Base-by-base conservation (phyloP, 2,113 vertebrate genomes). In the Gambusia affinis region DNA sequence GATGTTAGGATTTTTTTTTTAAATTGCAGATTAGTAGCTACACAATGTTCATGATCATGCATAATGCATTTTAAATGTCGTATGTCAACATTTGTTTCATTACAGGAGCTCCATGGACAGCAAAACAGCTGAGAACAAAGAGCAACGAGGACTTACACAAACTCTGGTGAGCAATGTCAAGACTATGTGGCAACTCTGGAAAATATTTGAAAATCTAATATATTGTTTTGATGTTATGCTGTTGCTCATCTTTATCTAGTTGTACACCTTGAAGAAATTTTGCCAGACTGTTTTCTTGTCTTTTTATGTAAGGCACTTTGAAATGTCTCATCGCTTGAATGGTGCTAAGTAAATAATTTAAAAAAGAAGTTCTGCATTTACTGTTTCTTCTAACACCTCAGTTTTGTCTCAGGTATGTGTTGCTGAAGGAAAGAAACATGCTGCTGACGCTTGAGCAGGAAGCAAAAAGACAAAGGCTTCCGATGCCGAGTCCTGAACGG, bases 401-500 rank as follows among this genome's bases (percentile, higher is more conserved):
- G 0, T 84, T 74, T 14, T 91, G 19, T 60, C 67, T 47, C 64
- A 99, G 98, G 98, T 99, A 98, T 88, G 95, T 99, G 29, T 94
- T 99, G 28, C 87, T 99, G 79, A 99, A 99, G 86, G 98, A 99
- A 83, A 97, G 94, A 88, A 99, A 99, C 88, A 96, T 99, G 97
- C 93, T 99, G 70, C 88, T 96, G 60, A 98, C 98, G n/a, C 75
- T 96, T 37, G 86, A 99, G 73, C 97, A 99, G 91, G 98, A 99
- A 85, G 87, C 95, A 10, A 98, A 94, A 87, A 88, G 97, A 30
- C 97, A 98, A 61, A 70, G 83, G 4, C 65, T 93, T 77, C 93
- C 87, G 12, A 98, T 99, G 97, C 97, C 97, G 0, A 98, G 98
- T 77, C 96, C 96, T 33, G 97, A 99, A 67, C 94, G 98, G 61